These are phyloP conservation scores for Rhinolophus ferrumequinum DNA, from an alignment of 2,113 vertebrate species.

Conservation along the genomic window DNA sequence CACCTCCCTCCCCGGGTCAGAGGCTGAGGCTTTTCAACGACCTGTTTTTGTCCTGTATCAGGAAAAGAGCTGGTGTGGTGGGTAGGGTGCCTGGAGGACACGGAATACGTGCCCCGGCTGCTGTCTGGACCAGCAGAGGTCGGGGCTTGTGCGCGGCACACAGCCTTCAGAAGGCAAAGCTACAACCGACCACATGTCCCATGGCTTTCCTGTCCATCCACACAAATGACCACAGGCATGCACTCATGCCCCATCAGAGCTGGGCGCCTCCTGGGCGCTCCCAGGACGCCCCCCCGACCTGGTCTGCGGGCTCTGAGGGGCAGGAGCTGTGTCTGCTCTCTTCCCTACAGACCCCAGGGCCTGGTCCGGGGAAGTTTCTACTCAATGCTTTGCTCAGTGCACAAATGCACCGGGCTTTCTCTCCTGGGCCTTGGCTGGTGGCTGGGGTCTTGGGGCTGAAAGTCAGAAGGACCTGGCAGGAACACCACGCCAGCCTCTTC, in stretches of 20 bases:
- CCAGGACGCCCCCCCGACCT: accelerated
- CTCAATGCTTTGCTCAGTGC: too few species aligned
- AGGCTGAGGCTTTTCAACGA: neutral
- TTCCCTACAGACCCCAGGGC: neutral
- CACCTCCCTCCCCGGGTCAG: neutral
- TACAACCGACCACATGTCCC: accelerated
- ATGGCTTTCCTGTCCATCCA: accelerated
- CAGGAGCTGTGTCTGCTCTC: neutral
- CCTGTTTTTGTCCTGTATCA: neutral
- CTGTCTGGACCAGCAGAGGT: neutral
- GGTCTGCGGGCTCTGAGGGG: accelerated
- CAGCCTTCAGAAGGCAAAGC: neutral
- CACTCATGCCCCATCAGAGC: neutral
- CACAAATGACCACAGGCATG: neutral
- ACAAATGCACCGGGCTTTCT: accelerated
- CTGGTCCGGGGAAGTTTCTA: neutral
- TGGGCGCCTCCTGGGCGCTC: neutral
- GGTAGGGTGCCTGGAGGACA: accelerated
- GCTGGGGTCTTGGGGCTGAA: neutral
- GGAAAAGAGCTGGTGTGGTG: neutral
- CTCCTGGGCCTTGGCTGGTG: accelerated
- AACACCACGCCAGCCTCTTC: neutral
- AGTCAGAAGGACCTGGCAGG: neutral
- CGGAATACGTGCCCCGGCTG: accelerated
- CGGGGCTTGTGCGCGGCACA: accelerated